Conservation (phyloP, 2,797 vertebrate genomes). For the Anas bernieri region DNA sequence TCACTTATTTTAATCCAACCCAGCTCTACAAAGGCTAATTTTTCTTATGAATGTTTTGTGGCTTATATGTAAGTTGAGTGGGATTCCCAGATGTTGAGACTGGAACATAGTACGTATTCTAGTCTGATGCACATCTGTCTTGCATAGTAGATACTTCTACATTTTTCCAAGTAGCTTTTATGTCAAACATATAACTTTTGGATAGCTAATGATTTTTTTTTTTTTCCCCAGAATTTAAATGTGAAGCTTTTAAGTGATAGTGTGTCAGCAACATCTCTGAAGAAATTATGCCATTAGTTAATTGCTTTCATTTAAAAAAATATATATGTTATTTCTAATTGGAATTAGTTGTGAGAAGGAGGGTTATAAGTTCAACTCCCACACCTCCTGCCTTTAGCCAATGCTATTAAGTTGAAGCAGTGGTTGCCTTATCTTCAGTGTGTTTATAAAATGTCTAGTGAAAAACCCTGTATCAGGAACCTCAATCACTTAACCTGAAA, state of each 20-base stretch:
- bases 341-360: not conserved
- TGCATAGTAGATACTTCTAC: not conserved
- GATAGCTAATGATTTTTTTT: not conserved
- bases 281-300: not conserved
- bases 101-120: not conserved
- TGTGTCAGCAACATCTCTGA: slow-evolving; percentile 10
- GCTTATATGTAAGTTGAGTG: not conserved
- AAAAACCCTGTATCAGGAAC: not conserved
- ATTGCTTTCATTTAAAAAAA: not conserved
- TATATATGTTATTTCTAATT: not conserved
- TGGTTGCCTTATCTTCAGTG: not conserved
- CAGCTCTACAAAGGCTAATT: not conserved
- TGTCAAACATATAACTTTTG: not conserved
- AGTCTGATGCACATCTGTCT: not conserved
- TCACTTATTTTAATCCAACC: slow-evolving; percentile 62
- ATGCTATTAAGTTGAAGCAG: not conserved
- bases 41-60: not conserved
- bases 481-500: not conserved
- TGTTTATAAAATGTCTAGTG: not conserved
- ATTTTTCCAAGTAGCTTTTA: not conserved
- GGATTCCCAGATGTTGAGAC: not conserved
- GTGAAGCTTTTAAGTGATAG: not conserved
- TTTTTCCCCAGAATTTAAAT: not conserved
- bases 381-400: not conserved
- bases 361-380: not conserved